Conservation (phyloP, 2,888 invertebrate genomes). For the Coleophora deauratella region DNA sequence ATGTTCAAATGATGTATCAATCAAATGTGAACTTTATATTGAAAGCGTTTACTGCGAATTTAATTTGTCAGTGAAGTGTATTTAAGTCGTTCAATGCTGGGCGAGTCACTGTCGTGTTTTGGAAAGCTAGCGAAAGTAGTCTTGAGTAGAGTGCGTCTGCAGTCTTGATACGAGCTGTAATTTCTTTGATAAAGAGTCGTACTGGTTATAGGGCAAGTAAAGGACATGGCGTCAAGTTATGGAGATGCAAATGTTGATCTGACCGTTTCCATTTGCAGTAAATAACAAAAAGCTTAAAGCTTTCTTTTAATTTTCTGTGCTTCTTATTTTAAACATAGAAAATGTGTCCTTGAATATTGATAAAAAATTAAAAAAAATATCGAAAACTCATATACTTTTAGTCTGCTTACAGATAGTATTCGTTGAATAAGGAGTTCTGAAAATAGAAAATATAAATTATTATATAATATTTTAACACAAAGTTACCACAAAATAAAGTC, state of each 20-base stretch:
- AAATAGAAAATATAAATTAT: no score
- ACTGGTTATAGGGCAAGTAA: not conserved
- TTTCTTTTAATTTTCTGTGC: no score
- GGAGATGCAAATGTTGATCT: not conserved
- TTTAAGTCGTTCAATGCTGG: constrained; percentile 31
- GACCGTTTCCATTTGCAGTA: no score
- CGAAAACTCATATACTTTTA: no score
- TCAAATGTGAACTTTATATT: constrained; percentile 25
- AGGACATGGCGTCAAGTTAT: not conserved
- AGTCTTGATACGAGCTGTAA: constrained; percentile 40
- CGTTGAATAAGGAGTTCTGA: no score
- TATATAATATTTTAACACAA: no score
- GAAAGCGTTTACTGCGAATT: not conserved
- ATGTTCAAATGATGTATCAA: constrained; percentile 12
- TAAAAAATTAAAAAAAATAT: no score
- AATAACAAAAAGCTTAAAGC: no score
- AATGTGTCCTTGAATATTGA: no score
- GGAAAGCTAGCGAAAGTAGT: constrained; percentile 70
- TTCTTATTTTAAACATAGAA: no score
- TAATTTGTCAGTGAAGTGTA: constrained; percentile 15
- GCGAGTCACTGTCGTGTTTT: constrained; percentile 41
- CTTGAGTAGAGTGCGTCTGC: constrained; percentile 41
- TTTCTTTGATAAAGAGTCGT: constrained; percentile 8
- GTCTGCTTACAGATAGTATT: no score
- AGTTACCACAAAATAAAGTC: no score